Evolutionary conservation across 2,888 invertebrate genomes (phyloP).

Genomic region (Cataglyphis cursor): DNA sequence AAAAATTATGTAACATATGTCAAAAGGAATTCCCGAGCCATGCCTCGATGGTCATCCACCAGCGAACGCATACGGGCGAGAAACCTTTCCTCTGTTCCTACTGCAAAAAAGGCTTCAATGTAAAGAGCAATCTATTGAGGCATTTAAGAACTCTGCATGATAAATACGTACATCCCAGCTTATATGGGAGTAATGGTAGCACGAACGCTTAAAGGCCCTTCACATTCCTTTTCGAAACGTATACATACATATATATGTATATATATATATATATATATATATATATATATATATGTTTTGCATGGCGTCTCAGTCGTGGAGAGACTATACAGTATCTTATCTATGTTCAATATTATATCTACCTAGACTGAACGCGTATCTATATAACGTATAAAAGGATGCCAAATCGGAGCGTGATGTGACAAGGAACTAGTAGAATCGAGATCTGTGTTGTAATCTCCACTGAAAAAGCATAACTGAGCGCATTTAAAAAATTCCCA

Average conservation of each 20-base stretch:
- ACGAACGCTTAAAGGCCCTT: slow-evolving; percentile 82
- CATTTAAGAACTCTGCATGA: slow-evolving; percentile 93
- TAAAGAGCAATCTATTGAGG: slow-evolving; percentile 92
- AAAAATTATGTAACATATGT: slow-evolving; percentile 89
- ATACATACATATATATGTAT: neutral
- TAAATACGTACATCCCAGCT: slow-evolving; percentile 88
- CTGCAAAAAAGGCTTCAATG: slow-evolving; percentile 93
- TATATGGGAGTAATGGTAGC: slow-evolving; percentile 85
- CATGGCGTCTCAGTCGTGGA: slow-evolving; percentile 64
- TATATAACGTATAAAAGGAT: slow-evolving; percentile 49
- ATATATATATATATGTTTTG: slow-evolving; percentile 40
- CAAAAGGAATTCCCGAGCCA: slow-evolving; percentile 93
- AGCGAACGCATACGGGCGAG: slow-evolving; percentile 92
- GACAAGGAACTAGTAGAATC: slow-evolving; percentile 33
- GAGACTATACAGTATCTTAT: slow-evolving; percentile 63
- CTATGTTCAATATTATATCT: slow-evolving; percentile 63
- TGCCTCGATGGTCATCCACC: slow-evolving; percentile 93
- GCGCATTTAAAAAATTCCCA: slow-evolving; percentile 59
- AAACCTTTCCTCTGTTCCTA: slow-evolving; percentile 92
- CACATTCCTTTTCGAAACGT: slow-evolving; percentile 38
- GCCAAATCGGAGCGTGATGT: slow-evolving; percentile 61
- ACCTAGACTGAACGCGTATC: slow-evolving; percentile 66
- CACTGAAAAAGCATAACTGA: slow-evolving; percentile 58
- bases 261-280: slow-evolving; percentile 22
- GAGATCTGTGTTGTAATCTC: slow-evolving; percentile 57